phyloP scores from a whole-genome alignment of 2,888 invertebrate species.

The Oligia fasciuncula region DNA sequence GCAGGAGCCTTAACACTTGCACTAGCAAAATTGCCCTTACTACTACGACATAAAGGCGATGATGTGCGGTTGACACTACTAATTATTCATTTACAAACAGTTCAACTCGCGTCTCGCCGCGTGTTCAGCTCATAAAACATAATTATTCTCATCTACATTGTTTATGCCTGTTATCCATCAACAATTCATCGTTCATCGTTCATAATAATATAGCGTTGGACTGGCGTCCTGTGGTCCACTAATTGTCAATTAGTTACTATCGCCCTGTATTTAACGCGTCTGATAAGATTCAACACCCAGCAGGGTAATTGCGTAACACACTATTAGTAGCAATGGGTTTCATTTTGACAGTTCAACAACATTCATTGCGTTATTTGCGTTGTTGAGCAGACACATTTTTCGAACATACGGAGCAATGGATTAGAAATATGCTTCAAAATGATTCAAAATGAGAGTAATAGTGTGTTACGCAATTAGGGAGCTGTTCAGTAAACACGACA shows the following conservation, averaged over 20 bases:
- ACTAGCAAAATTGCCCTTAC: background rate
- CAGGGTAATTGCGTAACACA: no score
- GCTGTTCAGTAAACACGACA: conserved; percentile 33
- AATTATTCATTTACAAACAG: background rate
- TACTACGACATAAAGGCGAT: background rate
- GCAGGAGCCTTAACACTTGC: background rate
- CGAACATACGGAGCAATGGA: no score
- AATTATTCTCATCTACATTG: background rate
- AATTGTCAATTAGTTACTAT: conserved; percentile 45
- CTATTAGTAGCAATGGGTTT: no score
- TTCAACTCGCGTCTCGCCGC: background rate
- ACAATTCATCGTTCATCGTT: background rate
- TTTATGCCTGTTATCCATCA: background rate
- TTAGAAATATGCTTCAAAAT: no score
- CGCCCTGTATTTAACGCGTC: conserved; percentile 33
- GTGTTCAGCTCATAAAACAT: background rate
- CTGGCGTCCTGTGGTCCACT: conserved; percentile 19
- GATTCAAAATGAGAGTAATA: no score
- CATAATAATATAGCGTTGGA: background rate
- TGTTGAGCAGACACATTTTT: no score
- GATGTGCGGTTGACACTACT: background rate
- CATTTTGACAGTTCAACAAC: no score
- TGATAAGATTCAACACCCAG: conserved; percentile 39
- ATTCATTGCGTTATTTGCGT: no score
- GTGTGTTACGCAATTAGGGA: no score